Base-by-base conservation (phyloP, 2,797 vertebrate species). In the Mallotus villosus region DNA sequence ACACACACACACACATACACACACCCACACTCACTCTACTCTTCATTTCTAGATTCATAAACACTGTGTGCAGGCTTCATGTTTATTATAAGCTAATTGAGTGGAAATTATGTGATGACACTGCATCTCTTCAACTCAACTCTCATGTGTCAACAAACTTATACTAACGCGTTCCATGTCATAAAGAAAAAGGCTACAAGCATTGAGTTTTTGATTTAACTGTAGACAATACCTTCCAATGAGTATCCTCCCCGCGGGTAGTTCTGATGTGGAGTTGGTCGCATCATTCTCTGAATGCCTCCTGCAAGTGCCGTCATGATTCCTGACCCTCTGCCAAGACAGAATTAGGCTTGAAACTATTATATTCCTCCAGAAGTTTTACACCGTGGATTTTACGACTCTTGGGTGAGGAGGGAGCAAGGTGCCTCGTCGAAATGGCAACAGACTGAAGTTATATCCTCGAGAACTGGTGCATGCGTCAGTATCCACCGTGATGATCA, bases 271-370 rank as follows among this genome's bases (percentile, higher is more conserved):
- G 96, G 95, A 78, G 92, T 93, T 49, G 97, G 97, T 88, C 96
- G 93, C 97, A 98, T 98, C 97, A 99, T 99, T 84, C 96, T 97
- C 84, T 95, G 95, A 85, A 99, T 95, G 83, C 96, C 96, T 92
- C 97, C 97, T 73, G 96, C 94, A 69, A 98, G 91, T 81, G 95
- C 96, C 89, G 97, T 95, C 97, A 99, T 99, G 83, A 80, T 86
- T 79, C 89, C 88, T 83, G 82, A 80, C 80, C 63, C 17, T 80
- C 60, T 74, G 81, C 73, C 81, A 87, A 83, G 22, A 51, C 41
- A 32, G 49, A 63, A 63, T 29, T 22, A 17, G 59, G 51, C 61
- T 73, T 41, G 25, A 21, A 14, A 70, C 12, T 49, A 6, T 64
- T 74, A 82, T 68, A 83, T 80, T 84, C 72, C 87, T 17, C 67